Conservation (phyloP, 92 coral and sea anemone species). For the Palythoa grandiflora region DNA sequence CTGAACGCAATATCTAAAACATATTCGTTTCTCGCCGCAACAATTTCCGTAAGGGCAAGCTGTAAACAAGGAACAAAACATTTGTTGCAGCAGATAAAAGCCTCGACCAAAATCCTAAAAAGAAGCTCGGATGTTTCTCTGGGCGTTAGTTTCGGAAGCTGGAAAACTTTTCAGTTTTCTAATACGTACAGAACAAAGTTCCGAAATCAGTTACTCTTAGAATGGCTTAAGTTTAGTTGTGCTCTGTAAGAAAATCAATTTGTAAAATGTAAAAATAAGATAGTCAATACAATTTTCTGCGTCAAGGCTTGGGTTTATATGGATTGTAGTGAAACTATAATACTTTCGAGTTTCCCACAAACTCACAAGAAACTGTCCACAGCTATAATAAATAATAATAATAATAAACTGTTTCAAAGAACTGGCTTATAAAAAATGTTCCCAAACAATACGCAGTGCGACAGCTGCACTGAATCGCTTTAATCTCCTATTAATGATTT, state of each 20-base stretch:
- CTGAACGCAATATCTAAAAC: background rate
- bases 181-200: no score
- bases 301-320: background rate
- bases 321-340: background rate
- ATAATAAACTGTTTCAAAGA: background rate
- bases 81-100: background rate
- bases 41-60: background rate
- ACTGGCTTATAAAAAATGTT: background rate
- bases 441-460: slow-evolving; percentile 12
- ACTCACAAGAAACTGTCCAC: background rate
- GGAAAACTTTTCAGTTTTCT: background rate
- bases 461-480: slow-evolving; percentile 29
- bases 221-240: background rate
- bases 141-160: background rate
- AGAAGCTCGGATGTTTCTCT: slow-evolving; percentile 3
- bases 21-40: background rate
- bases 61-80: background rate
- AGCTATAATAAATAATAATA: no score
- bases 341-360: background rate
- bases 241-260: background rate
- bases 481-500: background rate
- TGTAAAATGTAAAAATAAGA: slow-evolving; percentile 5
- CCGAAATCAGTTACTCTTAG: background rate
- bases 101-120: background rate
- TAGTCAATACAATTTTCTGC: background rate